Evolutionary conservation across 92 coral and sea anemone genomes (phyloP), one percentile per base, ranked within the genome.

Genomic region (Zoanthus sansibaricus): DNA sequence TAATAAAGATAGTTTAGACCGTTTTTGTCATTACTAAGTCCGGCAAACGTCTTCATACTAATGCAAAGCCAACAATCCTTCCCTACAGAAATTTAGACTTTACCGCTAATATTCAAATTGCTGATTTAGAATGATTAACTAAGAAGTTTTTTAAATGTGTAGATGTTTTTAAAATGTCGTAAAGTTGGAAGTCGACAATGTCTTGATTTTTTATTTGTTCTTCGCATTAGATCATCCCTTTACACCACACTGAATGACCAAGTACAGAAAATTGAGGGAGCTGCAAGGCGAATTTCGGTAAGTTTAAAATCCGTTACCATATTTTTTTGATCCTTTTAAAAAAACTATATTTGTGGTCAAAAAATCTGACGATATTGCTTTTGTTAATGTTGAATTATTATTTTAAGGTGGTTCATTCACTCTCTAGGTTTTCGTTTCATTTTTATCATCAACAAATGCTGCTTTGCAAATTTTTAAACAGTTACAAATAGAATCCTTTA

Each of bases 211-310:
- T 32, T 17, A 79, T 30, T 55, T 9, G 18, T 16, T 62, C 31
- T 58, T 58, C 20, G 11, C 75, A 33, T n/a, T 86, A 97, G 99
- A 56, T 97, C 99, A 31, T 88, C 94, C 47, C 90, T 97, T 56
- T 95, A 91, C 77, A 84, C 94, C 7, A 93, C 95, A 16, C 82
- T 97, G 70, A 93, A 97, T 71, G 93, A 89, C 68, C 72, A 92
- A 67, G 87, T 89, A 77, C 61, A 88, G 44, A 87, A 87, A 82
- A 89, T 97, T 56, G 90, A 92, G 31, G 99, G 99, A 79, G 79
- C 95, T 16, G 88, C 93, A 32, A 86, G 95, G 69, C 89, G 98
- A 77, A 30, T 95, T 31, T 96, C 96, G 93, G 99, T 95, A 90
- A 83, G 76, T 55, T 61, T 54, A 49, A 49, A 49, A 49, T 15